These are phyloP conservation scores for Batillaria attramentaria DNA, from an alignment of 1,140 invertebrate genomes.

Conservation along the genomic window DNA sequence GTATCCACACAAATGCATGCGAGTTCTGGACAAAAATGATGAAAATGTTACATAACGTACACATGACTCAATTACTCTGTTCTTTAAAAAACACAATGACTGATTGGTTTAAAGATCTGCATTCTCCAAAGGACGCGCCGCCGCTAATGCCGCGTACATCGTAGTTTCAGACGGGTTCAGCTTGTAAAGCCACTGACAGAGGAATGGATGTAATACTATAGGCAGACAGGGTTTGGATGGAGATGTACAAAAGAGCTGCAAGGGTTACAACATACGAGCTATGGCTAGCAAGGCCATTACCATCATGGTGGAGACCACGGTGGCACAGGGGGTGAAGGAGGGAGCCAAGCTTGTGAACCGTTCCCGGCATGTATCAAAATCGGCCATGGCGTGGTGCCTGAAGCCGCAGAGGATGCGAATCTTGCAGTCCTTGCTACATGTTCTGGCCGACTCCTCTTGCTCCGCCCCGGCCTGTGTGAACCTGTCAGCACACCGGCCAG, in stretches of 20 bases:
- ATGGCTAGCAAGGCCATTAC: neutral
- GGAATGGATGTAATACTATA: neutral
- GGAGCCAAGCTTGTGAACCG: neutral
- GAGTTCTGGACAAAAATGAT: no score
- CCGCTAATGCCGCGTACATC: no score
- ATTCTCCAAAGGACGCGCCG: neutral
- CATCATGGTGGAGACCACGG: neutral
- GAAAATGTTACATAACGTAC: no score
- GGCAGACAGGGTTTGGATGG: neutral
- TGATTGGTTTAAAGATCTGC: no score
- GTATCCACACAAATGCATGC: no score
- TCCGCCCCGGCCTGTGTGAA: slow-evolving; percentile 3
- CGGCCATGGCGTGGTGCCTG: neutral
- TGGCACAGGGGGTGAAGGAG: no score
- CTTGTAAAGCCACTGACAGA: neutral
- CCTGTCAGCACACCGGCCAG: neutral
- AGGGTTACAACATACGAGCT: neutral
- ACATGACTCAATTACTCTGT: no score
- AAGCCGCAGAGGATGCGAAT: slow-evolving; percentile 9
- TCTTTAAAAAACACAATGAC: no score
- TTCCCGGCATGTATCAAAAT: slow-evolving; percentile 5
- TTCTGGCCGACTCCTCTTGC: neutral
- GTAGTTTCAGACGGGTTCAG: no score
- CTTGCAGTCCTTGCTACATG: neutral
- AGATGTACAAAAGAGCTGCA: neutral